Evolutionary conservation across 2,113 vertebrate species (phyloP), one percentile per base, ranked within the genome.

Genomic region (Grallaria varia): DNA sequence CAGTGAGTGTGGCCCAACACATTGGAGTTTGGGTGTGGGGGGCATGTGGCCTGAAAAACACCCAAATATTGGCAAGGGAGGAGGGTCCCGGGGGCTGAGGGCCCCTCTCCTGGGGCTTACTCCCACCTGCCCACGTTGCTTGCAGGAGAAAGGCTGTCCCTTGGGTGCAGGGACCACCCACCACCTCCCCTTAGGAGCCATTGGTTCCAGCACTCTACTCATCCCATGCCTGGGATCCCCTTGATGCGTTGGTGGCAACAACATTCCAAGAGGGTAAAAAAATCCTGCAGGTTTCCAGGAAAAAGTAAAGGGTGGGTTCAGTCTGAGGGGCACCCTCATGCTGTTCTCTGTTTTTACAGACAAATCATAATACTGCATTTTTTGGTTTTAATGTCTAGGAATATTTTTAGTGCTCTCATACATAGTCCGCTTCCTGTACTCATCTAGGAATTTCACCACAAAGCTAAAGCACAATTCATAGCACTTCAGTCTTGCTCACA

Each of bases 11-110:
- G 42, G 28, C 22, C 40, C 42, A 6, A 2, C 3, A 14, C 17
- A 8, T 2, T 0, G 2, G 13, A 5, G 10, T 79, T 31, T 20
- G 49, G 56, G 16, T 6, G 28, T n/a, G 28, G 35, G 14, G 9
- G 8, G 56, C 22, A n/a, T 42, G 31, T 31, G 76, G 35, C 31
- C 50, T 67, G 58, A 39, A 49, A 72, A 64, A 37, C 4, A 11
- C 22, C 31, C 14, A 9, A 22, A 35, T 22, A 4, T 3, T 14
- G 52, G 35, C 49, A 19, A 23, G 86, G 45, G 23, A 86, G 71
- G 10, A 59, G 23, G 21, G 33, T 75, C 2, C 2, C 4, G 7
- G 25, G 59, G 16, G 31, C 45, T 55, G 35, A 82, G 40, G 39
- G 35, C 9, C 21, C 58, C 58, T 76, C 37, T 76, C 82, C 82